Evolutionary conservation across 2,888 invertebrate species (phyloP).

Genomic region (Apotomis capreana): DNA sequence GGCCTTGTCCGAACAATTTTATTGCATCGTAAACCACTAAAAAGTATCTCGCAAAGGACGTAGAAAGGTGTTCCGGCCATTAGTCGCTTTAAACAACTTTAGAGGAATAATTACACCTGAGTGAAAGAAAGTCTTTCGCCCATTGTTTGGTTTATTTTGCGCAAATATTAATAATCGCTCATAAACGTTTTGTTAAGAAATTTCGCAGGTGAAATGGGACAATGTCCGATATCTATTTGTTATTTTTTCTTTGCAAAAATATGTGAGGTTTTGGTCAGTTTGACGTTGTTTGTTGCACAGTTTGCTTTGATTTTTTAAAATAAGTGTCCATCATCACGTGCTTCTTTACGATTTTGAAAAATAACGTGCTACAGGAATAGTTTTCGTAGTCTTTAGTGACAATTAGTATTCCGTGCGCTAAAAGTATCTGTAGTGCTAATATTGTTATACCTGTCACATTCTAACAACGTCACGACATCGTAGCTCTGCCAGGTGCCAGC

Average conservation of each 20-base stretch:
- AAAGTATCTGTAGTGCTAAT: no score
- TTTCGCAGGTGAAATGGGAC: constrained; percentile 65
- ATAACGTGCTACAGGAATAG: no score
- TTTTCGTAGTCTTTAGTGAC: no score
- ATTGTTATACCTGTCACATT: no score
- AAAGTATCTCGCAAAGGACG: constrained; percentile 72
- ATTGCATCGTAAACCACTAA: constrained; percentile 80
- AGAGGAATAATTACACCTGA: constrained; percentile 73
- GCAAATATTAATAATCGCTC: constrained; percentile 67
- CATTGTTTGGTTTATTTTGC: constrained; percentile 61
- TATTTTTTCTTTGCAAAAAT: constrained; percentile 1
- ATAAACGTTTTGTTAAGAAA: constrained; percentile 61
- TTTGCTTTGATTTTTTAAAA: not conserved
- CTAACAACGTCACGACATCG: no score
- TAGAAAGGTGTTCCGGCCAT: constrained; percentile 73
- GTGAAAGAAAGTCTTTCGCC: constrained; percentile 78
- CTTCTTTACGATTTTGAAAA: no score
- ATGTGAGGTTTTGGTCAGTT: constrained; percentile 23
- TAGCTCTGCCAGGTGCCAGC: no score
- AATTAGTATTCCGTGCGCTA: no score
- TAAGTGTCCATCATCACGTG: no score
- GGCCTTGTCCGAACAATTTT: constrained; percentile 75
- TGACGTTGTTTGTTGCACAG: constrained; percentile 5
- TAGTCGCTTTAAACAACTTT: constrained; percentile 68
- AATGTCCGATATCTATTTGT: constrained; percentile 19